These are phyloP conservation scores for Shinisaurus crocodilurus DNA, from an alignment of 2,113 vertebrate genomes.

Conservation along the genomic window DNA sequence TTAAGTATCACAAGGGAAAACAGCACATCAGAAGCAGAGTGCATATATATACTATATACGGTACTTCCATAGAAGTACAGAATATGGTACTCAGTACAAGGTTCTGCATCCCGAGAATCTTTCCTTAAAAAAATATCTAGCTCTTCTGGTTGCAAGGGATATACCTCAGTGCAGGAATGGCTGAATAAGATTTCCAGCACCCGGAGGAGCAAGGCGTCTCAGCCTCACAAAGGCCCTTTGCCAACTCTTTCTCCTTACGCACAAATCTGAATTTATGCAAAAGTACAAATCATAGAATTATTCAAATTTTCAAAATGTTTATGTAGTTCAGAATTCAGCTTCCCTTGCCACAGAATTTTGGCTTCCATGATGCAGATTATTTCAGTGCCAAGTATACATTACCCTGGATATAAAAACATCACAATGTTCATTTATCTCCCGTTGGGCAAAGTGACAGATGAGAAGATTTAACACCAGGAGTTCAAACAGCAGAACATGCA, in stretches of 20 bases:
- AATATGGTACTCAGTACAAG: not conserved
- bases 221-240: not conserved
- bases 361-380: not conserved
- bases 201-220: not conserved
- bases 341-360: not conserved
- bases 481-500: not conserved
- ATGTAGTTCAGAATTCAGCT: no score
- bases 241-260: no score
- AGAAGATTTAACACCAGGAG: not conserved
- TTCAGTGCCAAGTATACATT: not conserved
- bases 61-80: not conserved
- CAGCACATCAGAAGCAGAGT: not conserved
- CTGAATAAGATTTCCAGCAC: not conserved
- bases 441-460: not conserved
- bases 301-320: no score
- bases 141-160: not conserved
- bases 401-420: not conserved
- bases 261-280: not conserved
- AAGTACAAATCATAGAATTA: not conserved
- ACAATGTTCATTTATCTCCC: not conserved
- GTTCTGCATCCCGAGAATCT: not conserved
- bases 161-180: not conserved
- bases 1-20: not conserved
- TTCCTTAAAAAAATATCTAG: not conserved
- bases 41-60: not conserved